These are phyloP conservation scores for Goniozus legneri DNA, from an alignment of 1,140 invertebrate genomes.

Conservation along the genomic window DNA sequence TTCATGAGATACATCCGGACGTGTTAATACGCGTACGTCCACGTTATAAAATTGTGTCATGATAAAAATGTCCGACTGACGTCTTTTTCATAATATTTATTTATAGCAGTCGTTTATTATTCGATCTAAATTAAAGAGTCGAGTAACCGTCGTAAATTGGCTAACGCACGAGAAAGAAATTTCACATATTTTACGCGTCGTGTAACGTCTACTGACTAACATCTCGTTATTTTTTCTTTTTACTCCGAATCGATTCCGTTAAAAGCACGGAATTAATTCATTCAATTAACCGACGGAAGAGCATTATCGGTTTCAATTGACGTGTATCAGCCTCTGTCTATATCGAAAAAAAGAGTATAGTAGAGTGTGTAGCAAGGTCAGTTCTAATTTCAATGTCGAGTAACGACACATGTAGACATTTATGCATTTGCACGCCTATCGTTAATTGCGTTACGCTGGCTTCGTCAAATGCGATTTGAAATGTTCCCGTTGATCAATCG, in stretches of 20 bases:
- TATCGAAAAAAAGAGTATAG: background rate
- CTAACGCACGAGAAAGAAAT: no score
- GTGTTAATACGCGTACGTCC: background rate
- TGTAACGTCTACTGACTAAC: no score
- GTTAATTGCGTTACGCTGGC: no score
- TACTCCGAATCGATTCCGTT: no score
- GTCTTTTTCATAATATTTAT: background rate
- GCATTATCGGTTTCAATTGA: background rate
- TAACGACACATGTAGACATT: no score
- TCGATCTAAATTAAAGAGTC: background rate
- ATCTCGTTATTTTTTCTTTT: no score
- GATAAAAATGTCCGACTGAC: background rate
- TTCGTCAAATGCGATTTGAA: no score
- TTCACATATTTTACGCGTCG: no score
- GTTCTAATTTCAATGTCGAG: no score
- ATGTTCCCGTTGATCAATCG: no score
- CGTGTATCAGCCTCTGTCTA: background rate
- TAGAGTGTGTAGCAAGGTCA: constrained; percentile 2
- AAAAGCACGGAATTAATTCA: background rate
- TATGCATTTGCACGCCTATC: no score
- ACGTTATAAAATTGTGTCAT: background rate
- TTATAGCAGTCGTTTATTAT: background rate
- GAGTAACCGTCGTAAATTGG: background rate
- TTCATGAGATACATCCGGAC: background rate
- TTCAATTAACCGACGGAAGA: background rate